Base-by-base conservation (phyloP, 1,140 invertebrate species). In the Acromyrmex charruanus region DNA sequence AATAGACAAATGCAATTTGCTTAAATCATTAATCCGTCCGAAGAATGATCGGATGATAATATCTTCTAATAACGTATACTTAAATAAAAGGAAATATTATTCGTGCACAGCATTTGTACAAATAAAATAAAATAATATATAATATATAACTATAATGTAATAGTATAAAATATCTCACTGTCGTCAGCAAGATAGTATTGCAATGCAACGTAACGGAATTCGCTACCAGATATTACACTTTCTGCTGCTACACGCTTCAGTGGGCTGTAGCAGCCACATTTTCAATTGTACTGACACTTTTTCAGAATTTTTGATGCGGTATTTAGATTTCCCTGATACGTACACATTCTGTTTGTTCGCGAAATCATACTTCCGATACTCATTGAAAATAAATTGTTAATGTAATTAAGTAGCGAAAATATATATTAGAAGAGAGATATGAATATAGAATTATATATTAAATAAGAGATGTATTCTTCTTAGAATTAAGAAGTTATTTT, bases 221-320 rank as follows among this genome's bases (percentile, higher is more conserved):
- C 68, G 35, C 55, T 69, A 74, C 16, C 53, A 21, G 69, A 84
- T 84, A 84, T 84, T 84, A 84, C 80, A 81, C 35, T 84, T 84
- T 84, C 58, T 72, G 55, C 80, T 75, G 44, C 80, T 74, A 58
- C 18, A 21, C 80, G 80, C 69, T 84, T 84, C 80, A 84, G 55
- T 84, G 69, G 39, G 25, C 49, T 49, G 69, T 31, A 75, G 69
- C 80, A 75, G 80, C 55, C 80, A 68, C 53, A 61, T 82, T 71
- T 74, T 82, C 80, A 74, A 82, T 82, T 74, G 80, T 74, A 31
- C 68, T 61, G 80, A 74, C 68, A 74, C 69, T 61, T 72, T 74
- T 84, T 74, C 55, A 59, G 28, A 84, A 75, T 84, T 75, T 58
- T 35, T 51, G 39, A 7, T 21, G 51, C 9, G 55, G 12, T 84